Evolutionary conservation across 2,113 vertebrate genomes (phyloP).

Genomic region (Triplophysa dalaica): DNA sequence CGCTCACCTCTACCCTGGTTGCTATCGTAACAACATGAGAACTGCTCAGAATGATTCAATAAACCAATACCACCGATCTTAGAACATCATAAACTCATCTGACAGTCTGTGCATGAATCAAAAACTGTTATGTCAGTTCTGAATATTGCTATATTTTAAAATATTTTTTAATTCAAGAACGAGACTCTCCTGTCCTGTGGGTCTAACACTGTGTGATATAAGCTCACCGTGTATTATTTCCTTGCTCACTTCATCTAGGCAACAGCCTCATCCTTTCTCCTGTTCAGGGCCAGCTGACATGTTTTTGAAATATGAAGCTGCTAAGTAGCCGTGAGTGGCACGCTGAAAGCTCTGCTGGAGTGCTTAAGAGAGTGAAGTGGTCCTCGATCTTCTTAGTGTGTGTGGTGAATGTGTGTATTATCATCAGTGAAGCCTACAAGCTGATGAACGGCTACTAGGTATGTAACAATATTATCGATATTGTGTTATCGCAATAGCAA

Average conservation of each 20-base stretch:
- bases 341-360: conserved; percentile 15
- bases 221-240: neutral
- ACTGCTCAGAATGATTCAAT: too few relatives aligned
- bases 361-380: conserved; percentile 31
- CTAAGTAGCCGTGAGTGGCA: conserved; percentile 42
- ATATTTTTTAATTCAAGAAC: too few relatives aligned
- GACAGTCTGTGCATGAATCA: too few relatives aligned
- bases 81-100: too few relatives aligned
- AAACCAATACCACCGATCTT: too few relatives aligned
- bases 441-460: neutral
- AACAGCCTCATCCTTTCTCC: neutral
- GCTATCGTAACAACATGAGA: too few relatives aligned
- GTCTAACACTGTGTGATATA: too few relatives aligned
- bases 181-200: neutral
- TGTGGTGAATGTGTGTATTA: conserved; percentile 21
- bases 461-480: too few relatives aligned
- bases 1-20: too few relatives aligned
- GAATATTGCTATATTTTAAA: too few relatives aligned
- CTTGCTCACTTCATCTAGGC: neutral
- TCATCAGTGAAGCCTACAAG: neutral
- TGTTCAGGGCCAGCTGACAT: conserved; percentile 19
- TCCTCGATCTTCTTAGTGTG: conserved; percentile 12
- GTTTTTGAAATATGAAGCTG: conserved; percentile 47
- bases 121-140: too few relatives aligned
- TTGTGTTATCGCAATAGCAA: too few relatives aligned